Conservation (phyloP, 2,113 vertebrate species). For the Phalacrocorax aristotelis region DNA sequence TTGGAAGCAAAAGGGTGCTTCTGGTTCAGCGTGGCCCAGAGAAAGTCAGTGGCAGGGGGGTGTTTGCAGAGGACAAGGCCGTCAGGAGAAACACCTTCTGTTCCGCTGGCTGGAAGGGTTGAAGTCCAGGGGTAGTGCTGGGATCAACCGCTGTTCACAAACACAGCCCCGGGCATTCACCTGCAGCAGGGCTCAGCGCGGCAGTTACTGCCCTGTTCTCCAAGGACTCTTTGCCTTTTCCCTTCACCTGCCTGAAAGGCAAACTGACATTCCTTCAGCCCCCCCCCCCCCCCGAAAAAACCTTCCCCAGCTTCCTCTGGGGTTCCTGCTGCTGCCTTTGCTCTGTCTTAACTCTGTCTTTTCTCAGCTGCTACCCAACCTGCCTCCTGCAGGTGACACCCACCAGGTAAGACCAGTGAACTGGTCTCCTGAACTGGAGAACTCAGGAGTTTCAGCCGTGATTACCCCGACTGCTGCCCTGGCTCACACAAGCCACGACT, state of each 20-base stretch:
- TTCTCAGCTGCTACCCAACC: background rate
- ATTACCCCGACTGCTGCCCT: rapidly evolving
- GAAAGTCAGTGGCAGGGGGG: background rate
- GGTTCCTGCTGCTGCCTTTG: background rate
- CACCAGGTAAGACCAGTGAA: background rate
- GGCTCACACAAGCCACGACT: rapidly evolving
- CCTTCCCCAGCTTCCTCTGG: background rate
- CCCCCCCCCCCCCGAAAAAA: background rate
- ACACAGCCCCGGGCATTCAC: background rate
- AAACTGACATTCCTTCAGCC: background rate
- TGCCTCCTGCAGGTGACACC: background rate
- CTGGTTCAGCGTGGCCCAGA: background rate
- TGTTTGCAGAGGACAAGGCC: conserved; percentile 46
- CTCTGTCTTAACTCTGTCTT: too few species aligned
- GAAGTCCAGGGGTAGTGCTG: conserved; percentile 52
- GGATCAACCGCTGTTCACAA: background rate
- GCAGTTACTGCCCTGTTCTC: rapidly evolving
- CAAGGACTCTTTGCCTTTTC: background rate
- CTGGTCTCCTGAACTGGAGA: background rate
- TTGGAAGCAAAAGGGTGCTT: background rate
- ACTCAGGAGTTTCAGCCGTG: rapidly evolving
- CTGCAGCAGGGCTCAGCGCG: rapidly evolving
- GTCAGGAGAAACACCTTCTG: conserved; percentile 47
- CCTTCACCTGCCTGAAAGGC: background rate
- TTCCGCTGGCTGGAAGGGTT: conserved; percentile 35